Conservation (phyloP, 2,797 vertebrate species). For the Tapera naevia region DNA sequence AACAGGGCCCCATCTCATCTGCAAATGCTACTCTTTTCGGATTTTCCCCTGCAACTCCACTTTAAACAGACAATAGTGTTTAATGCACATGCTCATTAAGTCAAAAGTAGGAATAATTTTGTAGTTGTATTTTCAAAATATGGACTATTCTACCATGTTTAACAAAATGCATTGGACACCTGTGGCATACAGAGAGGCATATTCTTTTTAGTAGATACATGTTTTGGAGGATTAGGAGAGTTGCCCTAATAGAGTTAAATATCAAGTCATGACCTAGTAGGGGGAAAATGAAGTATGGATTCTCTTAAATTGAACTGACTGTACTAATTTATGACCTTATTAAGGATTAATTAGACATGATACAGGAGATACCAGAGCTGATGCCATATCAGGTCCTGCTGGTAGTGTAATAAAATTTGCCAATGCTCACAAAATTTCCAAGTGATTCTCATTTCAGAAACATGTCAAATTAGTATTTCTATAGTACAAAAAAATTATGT, state of each 20-base stretch:
- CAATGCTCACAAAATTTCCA: neutral
- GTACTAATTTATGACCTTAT: neutral
- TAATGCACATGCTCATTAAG: slow-evolving; percentile 16
- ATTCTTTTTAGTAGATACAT: neutral
- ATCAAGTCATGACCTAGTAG: neutral
- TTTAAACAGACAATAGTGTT: neutral
- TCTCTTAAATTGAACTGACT: neutral
- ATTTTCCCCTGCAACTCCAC: neutral
- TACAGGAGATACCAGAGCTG: neutral
- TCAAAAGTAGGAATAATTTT: neutral
- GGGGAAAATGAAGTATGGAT: neutral
- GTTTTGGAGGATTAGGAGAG: neutral
- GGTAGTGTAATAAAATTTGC: neutral
- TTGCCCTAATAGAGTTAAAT: neutral
- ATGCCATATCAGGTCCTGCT: neutral
- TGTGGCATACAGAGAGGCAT: neutral
- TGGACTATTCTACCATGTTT: neutral
- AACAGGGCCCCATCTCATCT: neutral
- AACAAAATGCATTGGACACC: neutral
- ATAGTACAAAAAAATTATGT: neutral
- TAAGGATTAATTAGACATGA: neutral
- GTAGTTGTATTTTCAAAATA: neutral
- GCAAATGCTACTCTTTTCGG: neutral
- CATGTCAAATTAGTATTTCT: neutral
- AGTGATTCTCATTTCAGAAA: neutral